phyloP scores from a whole-genome alignment of 1,140 invertebrate genomes.

The Procambarus clarkii region DNA sequence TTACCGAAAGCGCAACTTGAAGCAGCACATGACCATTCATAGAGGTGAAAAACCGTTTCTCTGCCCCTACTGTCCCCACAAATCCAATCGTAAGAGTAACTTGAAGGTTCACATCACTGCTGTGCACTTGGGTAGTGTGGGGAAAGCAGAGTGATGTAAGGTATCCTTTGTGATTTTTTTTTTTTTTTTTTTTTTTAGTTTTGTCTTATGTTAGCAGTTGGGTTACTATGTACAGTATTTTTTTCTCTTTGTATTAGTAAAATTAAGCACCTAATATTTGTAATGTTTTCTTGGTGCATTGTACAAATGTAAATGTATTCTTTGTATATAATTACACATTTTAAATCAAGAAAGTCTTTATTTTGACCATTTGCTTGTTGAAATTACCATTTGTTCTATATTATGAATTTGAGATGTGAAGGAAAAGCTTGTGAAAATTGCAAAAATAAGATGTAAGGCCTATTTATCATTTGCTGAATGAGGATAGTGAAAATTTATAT shows the following conservation, averaged over 20 bases:
- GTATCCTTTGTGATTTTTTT: constrained; percentile 25
- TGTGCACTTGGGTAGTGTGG: constrained; percentile 53
- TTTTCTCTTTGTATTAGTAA: constrained; percentile 4
- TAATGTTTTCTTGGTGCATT: constrained; percentile 8
- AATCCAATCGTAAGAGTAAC: constrained; percentile 85
- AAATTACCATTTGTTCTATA: no score
- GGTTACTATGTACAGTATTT: neutral
- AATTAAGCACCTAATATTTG: neutral
- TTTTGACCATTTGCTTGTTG: neutral
- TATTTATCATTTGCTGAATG: no score
- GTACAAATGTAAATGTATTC: constrained; percentile 45
- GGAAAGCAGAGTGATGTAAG: constrained; percentile 41
- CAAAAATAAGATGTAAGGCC: no score
- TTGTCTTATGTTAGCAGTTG: constrained; percentile 15
- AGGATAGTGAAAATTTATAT: no score
- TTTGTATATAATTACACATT: constrained; percentile 41
- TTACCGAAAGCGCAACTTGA: constrained; percentile 81
- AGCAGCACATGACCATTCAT: constrained; percentile 87
- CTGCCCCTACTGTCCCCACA: constrained; percentile 83
- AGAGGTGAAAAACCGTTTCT: constrained; percentile 92
- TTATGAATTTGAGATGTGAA: no score
- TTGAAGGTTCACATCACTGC: constrained; percentile 77
- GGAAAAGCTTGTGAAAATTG: no score
- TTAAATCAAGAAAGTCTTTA: constrained; percentile 23
- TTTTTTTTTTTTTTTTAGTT: constrained; percentile 26